These are phyloP conservation scores for Diaperis boleti DNA, from an alignment of 2,888 invertebrate species.

Conservation along the genomic window DNA sequence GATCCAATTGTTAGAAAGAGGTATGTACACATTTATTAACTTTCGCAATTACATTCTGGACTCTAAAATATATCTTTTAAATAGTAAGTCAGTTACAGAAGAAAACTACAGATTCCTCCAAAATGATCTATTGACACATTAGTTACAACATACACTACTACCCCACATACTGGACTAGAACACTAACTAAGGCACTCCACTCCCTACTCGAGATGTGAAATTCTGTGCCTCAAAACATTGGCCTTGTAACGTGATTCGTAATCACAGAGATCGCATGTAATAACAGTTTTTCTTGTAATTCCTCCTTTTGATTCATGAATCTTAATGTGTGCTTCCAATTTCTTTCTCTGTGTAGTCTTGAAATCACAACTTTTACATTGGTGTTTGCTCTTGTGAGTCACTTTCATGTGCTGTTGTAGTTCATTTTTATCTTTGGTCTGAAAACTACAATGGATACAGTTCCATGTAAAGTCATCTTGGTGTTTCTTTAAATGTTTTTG, in stretches of 20 bases:
- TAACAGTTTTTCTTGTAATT: not conserved
- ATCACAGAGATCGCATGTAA: constrained; percentile 1
- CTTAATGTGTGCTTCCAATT: not conserved
- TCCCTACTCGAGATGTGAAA: not conserved
- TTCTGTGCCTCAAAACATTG: not conserved
- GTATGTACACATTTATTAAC: no score
- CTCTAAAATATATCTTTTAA: no score
- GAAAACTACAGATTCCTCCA: no score
- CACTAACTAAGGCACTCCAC: no score
- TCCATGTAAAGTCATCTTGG: not conserved
- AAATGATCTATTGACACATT: no score
- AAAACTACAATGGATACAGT: not conserved
- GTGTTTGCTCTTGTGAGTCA: not conserved
- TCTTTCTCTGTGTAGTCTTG: not conserved
- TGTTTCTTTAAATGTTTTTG: not conserved
- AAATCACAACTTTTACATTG: not conserved
- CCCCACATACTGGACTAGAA: no score
- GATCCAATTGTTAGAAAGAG: no score
- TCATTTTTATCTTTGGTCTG: not conserved
- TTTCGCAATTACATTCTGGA: no score
- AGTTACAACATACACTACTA: no score
- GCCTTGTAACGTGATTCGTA: not conserved
- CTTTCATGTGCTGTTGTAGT: not conserved
- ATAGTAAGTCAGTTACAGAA: no score
- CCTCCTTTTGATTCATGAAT: not conserved